Conservation (phyloP, 2,888 invertebrate species). For the Drosophila quinaria region DNA sequence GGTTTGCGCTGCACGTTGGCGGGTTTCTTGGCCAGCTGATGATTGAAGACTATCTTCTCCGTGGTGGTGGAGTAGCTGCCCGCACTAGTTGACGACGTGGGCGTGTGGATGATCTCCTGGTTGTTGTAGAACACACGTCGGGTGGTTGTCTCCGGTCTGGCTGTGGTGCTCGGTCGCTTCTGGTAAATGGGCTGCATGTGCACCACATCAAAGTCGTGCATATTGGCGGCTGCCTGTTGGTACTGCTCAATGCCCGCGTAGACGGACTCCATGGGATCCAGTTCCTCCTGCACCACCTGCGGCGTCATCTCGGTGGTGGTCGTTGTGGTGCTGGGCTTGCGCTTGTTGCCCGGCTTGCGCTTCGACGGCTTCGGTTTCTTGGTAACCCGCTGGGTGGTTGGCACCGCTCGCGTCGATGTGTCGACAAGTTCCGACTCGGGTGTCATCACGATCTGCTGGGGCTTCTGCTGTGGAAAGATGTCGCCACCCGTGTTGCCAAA, state of each 20-base stretch:
- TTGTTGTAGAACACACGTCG: slow-evolving; percentile 82
- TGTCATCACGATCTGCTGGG: slow-evolving; percentile 85
- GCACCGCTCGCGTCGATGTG: slow-evolving; percentile 68
- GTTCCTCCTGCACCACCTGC: slow-evolving; percentile 78
- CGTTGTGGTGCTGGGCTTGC: slow-evolving; percentile 70
- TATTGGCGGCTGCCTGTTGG: slow-evolving; percentile 76
- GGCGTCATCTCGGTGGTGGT: slow-evolving; percentile 69
- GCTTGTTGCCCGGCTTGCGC: slow-evolving; percentile 80
- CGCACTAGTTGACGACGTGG: slow-evolving; percentile 49
- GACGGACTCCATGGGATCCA: slow-evolving; percentile 81
- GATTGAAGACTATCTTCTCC: slow-evolving; percentile 45
- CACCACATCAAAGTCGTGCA: slow-evolving; percentile 77
- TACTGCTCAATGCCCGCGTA: slow-evolving; percentile 83
- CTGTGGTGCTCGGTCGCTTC: slow-evolving; percentile 64
- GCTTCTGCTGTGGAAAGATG: slow-evolving; percentile 87
- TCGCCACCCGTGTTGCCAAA: slow-evolving; percentile 90
- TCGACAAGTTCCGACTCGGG: slow-evolving; percentile 85
- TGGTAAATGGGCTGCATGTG: slow-evolving; percentile 82
- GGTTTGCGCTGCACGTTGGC: slow-evolving; percentile 65
- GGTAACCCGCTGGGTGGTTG: slow-evolving; percentile 59
- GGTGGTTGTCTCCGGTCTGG: slow-evolving; percentile 75
- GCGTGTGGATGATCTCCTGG: slow-evolving; percentile 77
- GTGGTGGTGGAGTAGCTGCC: slow-evolving; percentile 22
- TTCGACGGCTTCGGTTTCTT: slow-evolving; percentile 80
- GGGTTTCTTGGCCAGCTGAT: slow-evolving; percentile 69